phyloP scores from a whole-genome alignment of 2,797 vertebrate species.

The Acridotheres tristis region DNA sequence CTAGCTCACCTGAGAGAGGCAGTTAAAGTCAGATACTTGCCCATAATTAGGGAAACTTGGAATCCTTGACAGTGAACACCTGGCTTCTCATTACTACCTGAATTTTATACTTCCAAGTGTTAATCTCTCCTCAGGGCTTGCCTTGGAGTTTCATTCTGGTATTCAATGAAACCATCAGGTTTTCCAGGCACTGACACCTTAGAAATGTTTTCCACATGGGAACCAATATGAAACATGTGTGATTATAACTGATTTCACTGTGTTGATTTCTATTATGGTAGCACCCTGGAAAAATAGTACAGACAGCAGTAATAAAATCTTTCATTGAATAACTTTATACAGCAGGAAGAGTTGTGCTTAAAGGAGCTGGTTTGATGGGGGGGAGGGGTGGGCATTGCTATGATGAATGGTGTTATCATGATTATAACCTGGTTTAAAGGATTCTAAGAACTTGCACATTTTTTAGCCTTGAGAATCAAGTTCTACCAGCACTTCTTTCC shows the following conservation, averaged over 20 bases:
- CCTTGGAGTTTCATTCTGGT: slow-evolving; percentile 37
- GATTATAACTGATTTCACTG: slow-evolving; percentile 44
- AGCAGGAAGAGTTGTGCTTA: not conserved
- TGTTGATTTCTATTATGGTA: slow-evolving; percentile 49
- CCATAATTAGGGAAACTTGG: slow-evolving; percentile 61
- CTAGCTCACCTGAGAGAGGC: slow-evolving; percentile 44
- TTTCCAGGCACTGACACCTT: slow-evolving; percentile 46
- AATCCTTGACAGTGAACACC: slow-evolving; percentile 60
- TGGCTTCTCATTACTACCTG: slow-evolving; percentile 60
- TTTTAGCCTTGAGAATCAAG: not conserved
- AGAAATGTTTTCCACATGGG: slow-evolving; percentile 52
- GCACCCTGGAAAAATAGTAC: slow-evolving; percentile 15
- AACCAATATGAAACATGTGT: slow-evolving; percentile 46
- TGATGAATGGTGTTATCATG: slow-evolving; percentile 39
- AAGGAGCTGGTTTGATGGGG: not conserved
- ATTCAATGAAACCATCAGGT: slow-evolving; percentile 43
- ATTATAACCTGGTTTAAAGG: slow-evolving; percentile 21
- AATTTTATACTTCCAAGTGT: slow-evolving; percentile 55
- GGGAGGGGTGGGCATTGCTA: not conserved
- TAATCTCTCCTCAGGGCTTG: slow-evolving; percentile 63
- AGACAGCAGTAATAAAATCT: slow-evolving; percentile 23
- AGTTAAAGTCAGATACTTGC: slow-evolving; percentile 49
- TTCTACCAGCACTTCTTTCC: not conserved
- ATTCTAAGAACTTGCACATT: not conserved
- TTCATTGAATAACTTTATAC: not conserved